phyloP scores from a whole-genome alignment of 30 jellyfish, hydroid and myxozoan species.

The Turritopsis dohrnii region DNA sequence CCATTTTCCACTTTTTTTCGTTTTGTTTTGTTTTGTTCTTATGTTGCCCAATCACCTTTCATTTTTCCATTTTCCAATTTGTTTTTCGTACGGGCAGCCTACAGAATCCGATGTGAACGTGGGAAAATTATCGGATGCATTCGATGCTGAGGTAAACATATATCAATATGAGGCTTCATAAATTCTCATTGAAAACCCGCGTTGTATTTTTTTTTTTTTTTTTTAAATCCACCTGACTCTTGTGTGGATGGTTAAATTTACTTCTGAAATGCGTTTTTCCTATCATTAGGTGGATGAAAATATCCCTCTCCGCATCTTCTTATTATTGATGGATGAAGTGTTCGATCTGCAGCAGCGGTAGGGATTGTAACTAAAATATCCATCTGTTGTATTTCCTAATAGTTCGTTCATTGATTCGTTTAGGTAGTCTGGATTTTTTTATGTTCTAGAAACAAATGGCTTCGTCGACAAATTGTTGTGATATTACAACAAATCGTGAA shows the following conservation, averaged over 20 bases:
- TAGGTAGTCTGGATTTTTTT: background rate
- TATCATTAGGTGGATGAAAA: conserved; percentile 81
- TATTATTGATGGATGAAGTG: conserved; percentile 87
- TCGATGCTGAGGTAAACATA: conserved; percentile 57
- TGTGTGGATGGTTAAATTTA: too few species aligned
- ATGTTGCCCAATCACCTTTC: background rate
- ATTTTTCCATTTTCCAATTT: background rate
- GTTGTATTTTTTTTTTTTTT: too few species aligned
- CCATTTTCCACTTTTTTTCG: background rate
- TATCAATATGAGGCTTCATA: background rate
- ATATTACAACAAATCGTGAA: conserved; percentile 74
- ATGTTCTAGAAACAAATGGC: conserved; percentile 75
- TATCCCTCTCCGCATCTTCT: conserved; percentile 77
- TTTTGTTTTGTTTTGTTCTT: background rate
- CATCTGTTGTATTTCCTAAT: background rate
- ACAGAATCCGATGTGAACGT: conserved; percentile 38
- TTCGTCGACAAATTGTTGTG: conserved; percentile 81
- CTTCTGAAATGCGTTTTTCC: too few species aligned
- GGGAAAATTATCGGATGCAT: conserved; percentile 77
- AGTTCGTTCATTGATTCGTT: background rate
- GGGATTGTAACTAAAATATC: background rate
- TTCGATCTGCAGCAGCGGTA: conserved; percentile 83
- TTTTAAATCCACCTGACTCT: too few species aligned
- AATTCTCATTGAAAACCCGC: too few species aligned
- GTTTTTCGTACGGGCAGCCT: background rate